Conservation (phyloP, 2,797 vertebrate species). For the Sebastes variabilis region DNA sequence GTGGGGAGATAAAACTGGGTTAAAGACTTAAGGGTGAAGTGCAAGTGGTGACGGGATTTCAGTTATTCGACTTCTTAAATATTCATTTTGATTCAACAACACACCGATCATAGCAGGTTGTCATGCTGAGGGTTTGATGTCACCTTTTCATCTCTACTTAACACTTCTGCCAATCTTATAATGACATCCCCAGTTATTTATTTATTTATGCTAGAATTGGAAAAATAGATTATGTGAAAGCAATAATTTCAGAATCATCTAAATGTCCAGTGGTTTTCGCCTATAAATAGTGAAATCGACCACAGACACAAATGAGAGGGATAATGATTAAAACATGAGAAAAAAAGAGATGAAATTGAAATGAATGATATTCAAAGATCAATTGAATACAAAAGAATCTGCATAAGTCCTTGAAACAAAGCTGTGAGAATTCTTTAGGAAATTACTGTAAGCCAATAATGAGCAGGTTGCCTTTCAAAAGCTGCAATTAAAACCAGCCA, state of each 20-base stretch:
- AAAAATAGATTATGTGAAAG: background rate
- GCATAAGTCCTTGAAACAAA: conserved; percentile 29
- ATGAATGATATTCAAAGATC: conserved; percentile 20
- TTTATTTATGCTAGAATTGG: conserved; percentile 13
- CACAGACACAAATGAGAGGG: background rate
- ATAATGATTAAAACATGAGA: background rate
- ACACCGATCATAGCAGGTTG: conserved; percentile 26
- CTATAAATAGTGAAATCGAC: background rate
- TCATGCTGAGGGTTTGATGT: conserved; percentile 24
- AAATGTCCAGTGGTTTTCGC: background rate
- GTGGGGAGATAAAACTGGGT: conserved; percentile 7
- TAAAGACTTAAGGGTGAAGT: conserved; percentile 24
- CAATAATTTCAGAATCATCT: background rate
- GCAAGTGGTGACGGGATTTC: conserved; percentile 13
- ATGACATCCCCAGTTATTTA: background rate
- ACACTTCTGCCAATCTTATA: conserved; percentile 22
- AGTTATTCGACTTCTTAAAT: conserved; percentile 21
- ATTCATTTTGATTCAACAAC: conserved; percentile 36
- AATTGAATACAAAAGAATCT: background rate
- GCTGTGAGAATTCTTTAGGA: conserved; percentile 8
- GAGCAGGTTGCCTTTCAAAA: conserved; percentile 25
- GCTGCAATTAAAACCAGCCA: conserved; percentile 43
- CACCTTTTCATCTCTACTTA: conserved; percentile 23
- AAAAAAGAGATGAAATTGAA: conserved; percentile 7
- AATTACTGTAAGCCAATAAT: conserved; percentile 29